phyloP scores from a whole-genome alignment of 2,797 vertebrate genomes.

The Natrix natrix region DNA sequence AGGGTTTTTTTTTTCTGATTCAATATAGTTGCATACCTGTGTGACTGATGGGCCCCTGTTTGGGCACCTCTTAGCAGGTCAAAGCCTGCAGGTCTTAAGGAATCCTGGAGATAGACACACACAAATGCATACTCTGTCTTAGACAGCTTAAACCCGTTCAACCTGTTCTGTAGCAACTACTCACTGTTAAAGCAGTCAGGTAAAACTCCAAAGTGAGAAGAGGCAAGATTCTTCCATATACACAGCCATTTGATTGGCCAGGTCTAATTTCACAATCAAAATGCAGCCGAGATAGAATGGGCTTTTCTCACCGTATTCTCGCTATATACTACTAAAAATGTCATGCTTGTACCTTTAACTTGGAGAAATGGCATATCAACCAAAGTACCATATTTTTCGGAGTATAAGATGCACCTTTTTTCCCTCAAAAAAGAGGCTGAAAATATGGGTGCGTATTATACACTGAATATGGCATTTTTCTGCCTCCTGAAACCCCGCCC shows the following conservation, averaged over 20 bases:
- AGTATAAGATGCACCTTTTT: too few relatives aligned
- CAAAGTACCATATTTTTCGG: background rate
- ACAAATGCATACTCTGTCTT: slow-evolving; percentile 24
- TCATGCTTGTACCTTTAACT: background rate
- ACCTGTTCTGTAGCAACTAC: slow-evolving; percentile 55
- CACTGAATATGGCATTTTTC: too few relatives aligned
- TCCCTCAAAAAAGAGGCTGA: too few relatives aligned
- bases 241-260: background rate
- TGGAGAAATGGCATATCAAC: background rate
- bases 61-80: slow-evolving; percentile 79
- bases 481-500: too few relatives aligned
- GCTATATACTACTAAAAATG: background rate
- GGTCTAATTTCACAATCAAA: background rate
- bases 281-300: background rate
- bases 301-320: background rate
- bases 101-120: slow-evolving; percentile 37
- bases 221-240: slow-evolving; percentile 15
- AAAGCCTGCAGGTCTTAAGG: slow-evolving; percentile 78
- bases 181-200: slow-evolving; percentile 45
- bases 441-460: too few relatives aligned
- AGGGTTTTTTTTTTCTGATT: slow-evolving; percentile 49
- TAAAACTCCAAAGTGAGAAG: slow-evolving; percentile 55
- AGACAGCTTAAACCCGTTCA: slow-evolving; percentile 56
- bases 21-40: slow-evolving; percentile 61
- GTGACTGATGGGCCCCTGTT: slow-evolving; percentile 75